A percentile compares a stretch with the other conserved stretches of the same genome.
phyloP scores from a whole-genome alignment of 2,888 invertebrate species.

The Leptura quadrifasciata region DNA sequence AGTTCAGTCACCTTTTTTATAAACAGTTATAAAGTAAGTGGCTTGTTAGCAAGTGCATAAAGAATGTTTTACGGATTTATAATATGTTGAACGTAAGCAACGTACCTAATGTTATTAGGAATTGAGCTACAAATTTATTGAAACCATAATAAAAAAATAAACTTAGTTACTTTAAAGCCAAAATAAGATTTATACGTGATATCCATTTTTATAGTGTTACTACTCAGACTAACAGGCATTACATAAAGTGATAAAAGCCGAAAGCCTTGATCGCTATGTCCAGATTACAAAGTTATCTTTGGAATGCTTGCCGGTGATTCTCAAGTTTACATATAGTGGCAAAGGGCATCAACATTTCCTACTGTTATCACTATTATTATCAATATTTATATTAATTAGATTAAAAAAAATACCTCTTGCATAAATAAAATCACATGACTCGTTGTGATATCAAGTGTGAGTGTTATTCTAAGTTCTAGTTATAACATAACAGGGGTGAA shows the following conservation, averaged over 20 bases:
- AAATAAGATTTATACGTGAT: no score
- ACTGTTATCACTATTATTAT: constrained; percentile 6
- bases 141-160: no score
- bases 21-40: no score
- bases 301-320: constrained; percentile 28
- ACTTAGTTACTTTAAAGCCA: no score
- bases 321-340: constrained; percentile 1
- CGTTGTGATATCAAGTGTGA: background rate
- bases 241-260: background rate
- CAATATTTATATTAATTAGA: background rate
- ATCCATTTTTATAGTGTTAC: background rate
- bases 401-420: background rate
- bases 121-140: no score
- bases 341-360: background rate
- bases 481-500: no score
- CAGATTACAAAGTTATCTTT: background rate
- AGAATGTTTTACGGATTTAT: no score
- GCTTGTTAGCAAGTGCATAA: no score
- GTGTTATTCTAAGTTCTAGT: no score
- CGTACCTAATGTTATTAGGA: no score
- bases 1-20: no score
- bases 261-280: background rate
- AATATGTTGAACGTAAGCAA: no score
- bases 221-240: background rate
- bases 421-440: constrained; percentile 1